phyloP scores from a whole-genome alignment of 2,888 invertebrate genomes.

The Dioctria rufipes region DNA sequence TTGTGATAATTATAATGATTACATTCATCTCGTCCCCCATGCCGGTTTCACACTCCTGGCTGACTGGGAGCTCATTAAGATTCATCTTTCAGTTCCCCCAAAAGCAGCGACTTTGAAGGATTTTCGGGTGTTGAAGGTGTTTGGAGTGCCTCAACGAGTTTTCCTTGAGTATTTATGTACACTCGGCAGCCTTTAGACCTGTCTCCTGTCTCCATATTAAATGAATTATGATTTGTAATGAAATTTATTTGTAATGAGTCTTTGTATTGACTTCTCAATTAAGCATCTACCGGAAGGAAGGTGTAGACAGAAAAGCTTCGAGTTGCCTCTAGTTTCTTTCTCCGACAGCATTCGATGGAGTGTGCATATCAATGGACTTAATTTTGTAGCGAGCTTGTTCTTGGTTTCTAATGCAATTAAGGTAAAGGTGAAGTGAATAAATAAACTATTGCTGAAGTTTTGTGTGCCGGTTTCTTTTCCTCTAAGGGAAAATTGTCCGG shows the following conservation, averaged over 20 bases:
- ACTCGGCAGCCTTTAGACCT: background rate
- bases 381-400: slow-evolving; percentile 41
- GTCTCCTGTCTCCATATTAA: slow-evolving; percentile 36
- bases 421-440: slow-evolving; percentile 37
- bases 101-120: slow-evolving; percentile 33
- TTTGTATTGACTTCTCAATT: slow-evolving; percentile 58
- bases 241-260: slow-evolving; percentile 57
- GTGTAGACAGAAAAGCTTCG: background rate
- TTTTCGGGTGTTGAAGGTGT: slow-evolving; percentile 20
- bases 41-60: slow-evolving; percentile 3
- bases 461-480: background rate
- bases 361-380: slow-evolving; percentile 43
- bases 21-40: background rate
- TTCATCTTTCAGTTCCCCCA: slow-evolving; percentile 31
- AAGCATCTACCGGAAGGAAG: slow-evolving; percentile 3
- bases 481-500: background rate
- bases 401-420: slow-evolving; percentile 37
- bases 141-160: background rate
- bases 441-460: slow-evolving; percentile 24
- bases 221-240: slow-evolving; percentile 57
- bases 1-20: slow-evolving; percentile 43
- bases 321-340: slow-evolving; percentile 9
- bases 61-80: slow-evolving; percentile 26
- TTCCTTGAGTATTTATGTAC: background rate
- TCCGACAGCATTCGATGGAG: slow-evolving; percentile 4